Base-by-base conservation (phyloP, 2,888 invertebrate species). In the Polydrusus cervinus region DNA sequence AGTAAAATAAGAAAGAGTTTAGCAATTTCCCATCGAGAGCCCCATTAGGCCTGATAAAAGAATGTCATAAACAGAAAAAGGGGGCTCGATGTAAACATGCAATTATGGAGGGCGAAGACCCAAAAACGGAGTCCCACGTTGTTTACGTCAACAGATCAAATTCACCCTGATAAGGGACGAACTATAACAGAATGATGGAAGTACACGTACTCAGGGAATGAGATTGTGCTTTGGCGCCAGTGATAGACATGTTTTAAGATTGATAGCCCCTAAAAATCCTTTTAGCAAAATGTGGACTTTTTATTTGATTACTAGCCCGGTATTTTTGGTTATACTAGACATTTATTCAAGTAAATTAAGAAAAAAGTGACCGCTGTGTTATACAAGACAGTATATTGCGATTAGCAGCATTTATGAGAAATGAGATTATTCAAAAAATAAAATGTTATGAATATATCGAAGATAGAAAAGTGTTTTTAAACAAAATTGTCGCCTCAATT, bases 191-290 rank as follows among this genome's bases (percentile, higher is more conserved):
- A 1, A 45, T 10, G 10, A 49, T 49, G 65, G 47, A 25, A 49
- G 14, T 65, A 49, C 45, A 30, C 47, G 43, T 64, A 49, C 49
- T 65, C 65, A 47, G 65, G 7, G 14, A 11, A 34, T 49, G 47
- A 25, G 43, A 71, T 71, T 71, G 43, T 43, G 34, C 65, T 64
- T 53, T 65, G 71, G 71, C 71, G 71, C 71, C 71, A 71, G 71
- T 71, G 64, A 71, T 53, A 53, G 71, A 43, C 71, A 57, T 71
- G 45, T 71, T 45, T 55, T 65, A 65, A 57, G 71, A 64, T 71
- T 71, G 71, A 71, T 71, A 11, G 60, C 11, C 30, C 13, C 20
- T 40, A 34, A 60, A 60, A 60, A 16, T 60, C 16, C 38, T 60
- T 60, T 60, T 40, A 40, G 38, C 38, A 38, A 38, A 60, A 60